These are phyloP conservation scores for Epinotia nisella DNA, from an alignment of 2,888 invertebrate species.

Conservation along the genomic window DNA sequence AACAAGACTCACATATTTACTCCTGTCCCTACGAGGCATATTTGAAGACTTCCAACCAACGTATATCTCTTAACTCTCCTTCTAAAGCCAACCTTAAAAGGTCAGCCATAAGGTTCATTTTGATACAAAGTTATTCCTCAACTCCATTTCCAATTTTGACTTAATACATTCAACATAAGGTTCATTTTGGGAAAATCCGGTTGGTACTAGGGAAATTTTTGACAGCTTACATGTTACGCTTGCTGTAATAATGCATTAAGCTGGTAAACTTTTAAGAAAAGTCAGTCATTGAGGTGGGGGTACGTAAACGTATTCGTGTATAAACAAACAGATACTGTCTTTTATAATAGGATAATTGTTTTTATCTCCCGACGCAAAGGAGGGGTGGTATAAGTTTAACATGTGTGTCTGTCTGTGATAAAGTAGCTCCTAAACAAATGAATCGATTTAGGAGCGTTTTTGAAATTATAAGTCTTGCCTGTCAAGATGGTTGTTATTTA, in stretches of 20 bases:
- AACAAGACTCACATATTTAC: conserved; percentile 28
- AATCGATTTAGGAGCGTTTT: no score
- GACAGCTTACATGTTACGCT: conserved; percentile 30
- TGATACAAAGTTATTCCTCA: not conserved
- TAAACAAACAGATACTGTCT: not conserved
- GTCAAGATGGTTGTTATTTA: no score
- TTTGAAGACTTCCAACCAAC: not conserved
- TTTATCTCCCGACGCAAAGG: no score
- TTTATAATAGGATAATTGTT: not conserved
- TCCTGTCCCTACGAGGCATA: conserved; percentile 25
- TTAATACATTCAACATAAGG: not conserved
- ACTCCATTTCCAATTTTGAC: not conserved
- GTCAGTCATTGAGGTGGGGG: conserved; percentile 21
- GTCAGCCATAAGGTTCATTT: not conserved
- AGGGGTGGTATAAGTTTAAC: no score
- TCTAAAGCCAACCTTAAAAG: not conserved
- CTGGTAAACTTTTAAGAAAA: conserved; percentile 18
- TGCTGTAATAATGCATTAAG: conserved; percentile 26
- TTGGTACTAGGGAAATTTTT: conserved; percentile 11
- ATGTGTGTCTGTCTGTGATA: no score
- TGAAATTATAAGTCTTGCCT: no score
- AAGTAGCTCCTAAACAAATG: no score
- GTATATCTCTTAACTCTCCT: not conserved
- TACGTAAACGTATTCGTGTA: not conserved
- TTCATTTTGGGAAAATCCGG: not conserved